phyloP scores from a whole-genome alignment of 1,140 invertebrate genomes.

The Micrasema minimum region DNA sequence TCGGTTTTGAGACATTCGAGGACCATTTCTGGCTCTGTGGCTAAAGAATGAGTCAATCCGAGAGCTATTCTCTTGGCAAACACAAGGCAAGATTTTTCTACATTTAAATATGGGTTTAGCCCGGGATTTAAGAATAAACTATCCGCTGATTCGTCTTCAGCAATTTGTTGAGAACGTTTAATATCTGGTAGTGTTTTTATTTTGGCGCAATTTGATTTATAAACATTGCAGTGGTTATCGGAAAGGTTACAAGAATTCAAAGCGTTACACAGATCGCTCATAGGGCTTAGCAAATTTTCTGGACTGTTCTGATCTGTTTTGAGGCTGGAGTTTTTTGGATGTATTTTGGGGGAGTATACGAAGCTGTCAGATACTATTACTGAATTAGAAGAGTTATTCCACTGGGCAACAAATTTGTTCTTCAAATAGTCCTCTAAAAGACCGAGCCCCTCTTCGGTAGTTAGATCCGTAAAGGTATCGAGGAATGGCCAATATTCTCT shows the following conservation, averaged over 20 bases:
- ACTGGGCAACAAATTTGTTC: constrained; percentile 59
- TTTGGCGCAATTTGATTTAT: constrained; percentile 39
- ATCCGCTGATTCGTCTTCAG: constrained; percentile 40
- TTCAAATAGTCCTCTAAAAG: constrained; percentile 81
- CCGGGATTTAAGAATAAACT: constrained; percentile 58
- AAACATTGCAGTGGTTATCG: constrained; percentile 55
- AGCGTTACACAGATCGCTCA: constrained; percentile 68
- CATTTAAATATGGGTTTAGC: constrained; percentile 68
- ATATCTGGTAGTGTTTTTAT: constrained; percentile 24
- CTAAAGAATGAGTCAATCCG: constrained; percentile 59
- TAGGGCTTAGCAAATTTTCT: constrained; percentile 63
- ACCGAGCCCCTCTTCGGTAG: constrained; percentile 75
- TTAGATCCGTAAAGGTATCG: constrained; percentile 80
- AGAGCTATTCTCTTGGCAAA: constrained; percentile 73
- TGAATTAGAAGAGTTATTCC: constrained; percentile 56
- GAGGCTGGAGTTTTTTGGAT: constrained; percentile 1
- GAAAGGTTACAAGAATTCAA: constrained; percentile 66
- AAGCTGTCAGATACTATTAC: constrained; percentile 60
- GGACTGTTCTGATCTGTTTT: not conserved
- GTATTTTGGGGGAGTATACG: constrained; percentile 41
- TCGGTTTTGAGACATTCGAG: constrained; percentile 69
- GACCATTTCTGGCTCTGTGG: constrained; percentile 60
- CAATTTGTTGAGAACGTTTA: constrained; percentile 12
- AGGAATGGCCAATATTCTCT: constrained; percentile 93
- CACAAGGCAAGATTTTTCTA: constrained; percentile 74